These are phyloP conservation scores for Drosophila basisetae DNA, from an alignment of 2,888 invertebrate species.

Conservation along the genomic window DNA sequence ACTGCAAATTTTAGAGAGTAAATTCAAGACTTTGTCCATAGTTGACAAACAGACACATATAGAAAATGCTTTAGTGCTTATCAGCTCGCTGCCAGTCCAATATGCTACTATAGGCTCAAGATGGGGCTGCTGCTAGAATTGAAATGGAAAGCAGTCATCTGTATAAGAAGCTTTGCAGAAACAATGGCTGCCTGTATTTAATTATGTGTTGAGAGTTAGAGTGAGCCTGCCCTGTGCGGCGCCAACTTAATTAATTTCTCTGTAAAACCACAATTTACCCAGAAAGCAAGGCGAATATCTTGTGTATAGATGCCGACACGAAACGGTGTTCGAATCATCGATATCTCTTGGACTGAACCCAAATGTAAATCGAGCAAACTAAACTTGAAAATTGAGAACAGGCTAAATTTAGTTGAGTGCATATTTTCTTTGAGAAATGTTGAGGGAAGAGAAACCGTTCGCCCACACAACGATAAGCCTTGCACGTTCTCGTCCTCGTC, in stretches of 20 bases:
- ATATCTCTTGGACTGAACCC: neutral
- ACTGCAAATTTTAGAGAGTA: neutral
- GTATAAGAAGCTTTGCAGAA: conserved; percentile 14
- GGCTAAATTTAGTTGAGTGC: neutral
- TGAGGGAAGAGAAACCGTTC: neutral
- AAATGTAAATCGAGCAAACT: neutral
- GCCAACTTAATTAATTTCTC: neutral
- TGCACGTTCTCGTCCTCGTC: conserved; percentile 57
- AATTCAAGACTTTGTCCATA: conserved; percentile 3
- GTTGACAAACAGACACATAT: neutral
- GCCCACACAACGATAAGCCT: conserved; percentile 61
- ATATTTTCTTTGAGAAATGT: neutral
- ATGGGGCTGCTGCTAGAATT: neutral
- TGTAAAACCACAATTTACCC: neutral
- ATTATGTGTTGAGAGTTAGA: conserved; percentile 30
- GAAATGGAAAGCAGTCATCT: neutral
- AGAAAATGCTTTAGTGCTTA: conserved; percentile 5
- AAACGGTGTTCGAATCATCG: neutral
- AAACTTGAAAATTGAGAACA: neutral
- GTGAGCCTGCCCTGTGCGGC: neutral
- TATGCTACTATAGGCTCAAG: neutral
- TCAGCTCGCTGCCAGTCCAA: conserved; percentile 32
- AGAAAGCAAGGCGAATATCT: neutral
- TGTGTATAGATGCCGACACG: neutral
- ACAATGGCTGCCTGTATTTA: conserved; percentile 41